phyloP scores from a whole-genome alignment of 2,797 vertebrate genomes.

The Mallotus villosus region DNA sequence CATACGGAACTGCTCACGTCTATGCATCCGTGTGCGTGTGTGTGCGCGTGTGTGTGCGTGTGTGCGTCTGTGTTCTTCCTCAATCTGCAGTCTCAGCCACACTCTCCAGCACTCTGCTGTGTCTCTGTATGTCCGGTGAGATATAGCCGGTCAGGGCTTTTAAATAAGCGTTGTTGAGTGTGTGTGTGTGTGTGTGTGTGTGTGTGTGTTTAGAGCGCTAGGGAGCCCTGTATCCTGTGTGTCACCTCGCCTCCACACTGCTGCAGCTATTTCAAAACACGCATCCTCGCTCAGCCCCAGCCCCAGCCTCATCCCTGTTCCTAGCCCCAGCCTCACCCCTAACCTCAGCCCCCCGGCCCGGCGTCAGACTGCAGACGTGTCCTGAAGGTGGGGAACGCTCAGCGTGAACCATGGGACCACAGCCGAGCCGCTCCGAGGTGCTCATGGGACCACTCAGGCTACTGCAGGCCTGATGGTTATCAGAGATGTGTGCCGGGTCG shows the following conservation, averaged over 20 bases:
- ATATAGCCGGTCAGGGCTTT: conserved; percentile 5
- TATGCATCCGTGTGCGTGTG: conserved; percentile 8
- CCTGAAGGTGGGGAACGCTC: not conserved
- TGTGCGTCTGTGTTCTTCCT: conserved; percentile 9
- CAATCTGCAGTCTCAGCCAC: conserved; percentile 2
- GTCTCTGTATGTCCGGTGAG: conserved; percentile 1
- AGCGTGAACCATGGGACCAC: not conserved
- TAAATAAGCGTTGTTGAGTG: not conserved
- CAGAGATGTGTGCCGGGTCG: not conserved
- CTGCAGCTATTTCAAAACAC: conserved; percentile 2
- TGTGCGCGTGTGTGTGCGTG: conserved; percentile 10
- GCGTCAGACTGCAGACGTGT: not conserved
- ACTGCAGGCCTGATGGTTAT: not conserved
- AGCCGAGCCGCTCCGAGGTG: not conserved
- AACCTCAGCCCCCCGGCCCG: no score
- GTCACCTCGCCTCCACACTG: not conserved
- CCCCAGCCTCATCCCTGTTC: not conserved
- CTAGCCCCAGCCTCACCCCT: no score
- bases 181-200: conserved; percentile 17
- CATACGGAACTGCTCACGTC: not conserved
- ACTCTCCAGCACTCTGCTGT: conserved; percentile 5
- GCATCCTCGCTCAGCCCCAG: not conserved
- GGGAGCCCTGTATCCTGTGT: not conserved
- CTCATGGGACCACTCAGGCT: not conserved
- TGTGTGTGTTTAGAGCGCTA: conserved; percentile 2